A percentile compares a stretch with the other conserved stretches of the same genome.
These are phyloP conservation scores for Melitaea cinxia DNA, from an alignment of 1,140 invertebrate genomes.

Conservation along the genomic window DNA sequence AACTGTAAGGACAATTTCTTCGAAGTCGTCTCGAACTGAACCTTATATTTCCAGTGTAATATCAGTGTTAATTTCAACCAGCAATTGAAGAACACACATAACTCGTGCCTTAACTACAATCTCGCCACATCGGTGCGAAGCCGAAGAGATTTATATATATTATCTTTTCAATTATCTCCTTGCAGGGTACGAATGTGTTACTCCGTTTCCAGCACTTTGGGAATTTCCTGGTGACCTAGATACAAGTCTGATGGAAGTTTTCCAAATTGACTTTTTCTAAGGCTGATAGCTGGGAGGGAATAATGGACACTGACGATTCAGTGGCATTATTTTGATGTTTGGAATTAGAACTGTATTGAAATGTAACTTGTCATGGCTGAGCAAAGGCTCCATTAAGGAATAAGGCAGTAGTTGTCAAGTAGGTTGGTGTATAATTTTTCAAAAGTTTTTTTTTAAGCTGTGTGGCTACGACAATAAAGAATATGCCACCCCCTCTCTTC, in stretches of 20 bases:
- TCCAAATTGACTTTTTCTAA: neutral
- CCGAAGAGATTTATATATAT: neutral
- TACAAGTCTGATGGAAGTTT: neutral
- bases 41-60: neutral
- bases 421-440: too few species aligned
- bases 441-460: too few species aligned
- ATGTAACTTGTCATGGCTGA: too few species aligned
- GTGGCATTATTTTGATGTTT: too few species aligned
- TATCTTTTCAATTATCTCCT: constrained; percentile 22
- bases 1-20: neutral
- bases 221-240: neutral
- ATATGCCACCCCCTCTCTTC: too few species aligned
- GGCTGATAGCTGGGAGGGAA: neutral
- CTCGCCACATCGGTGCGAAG: neutral
- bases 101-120: constrained; percentile 8
- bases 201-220: neutral
- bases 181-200: constrained; percentile 1
- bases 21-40: neutral
- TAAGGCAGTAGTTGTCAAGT: too few species aligned
- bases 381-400: too few species aligned
- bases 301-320: neutral
- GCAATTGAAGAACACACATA: neutral
- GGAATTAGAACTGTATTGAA: too few species aligned
- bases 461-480: too few species aligned
- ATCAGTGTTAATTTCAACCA: neutral